Conservation (phyloP, 2,797 vertebrate genomes). For the Coracias cyanogaster region DNA sequence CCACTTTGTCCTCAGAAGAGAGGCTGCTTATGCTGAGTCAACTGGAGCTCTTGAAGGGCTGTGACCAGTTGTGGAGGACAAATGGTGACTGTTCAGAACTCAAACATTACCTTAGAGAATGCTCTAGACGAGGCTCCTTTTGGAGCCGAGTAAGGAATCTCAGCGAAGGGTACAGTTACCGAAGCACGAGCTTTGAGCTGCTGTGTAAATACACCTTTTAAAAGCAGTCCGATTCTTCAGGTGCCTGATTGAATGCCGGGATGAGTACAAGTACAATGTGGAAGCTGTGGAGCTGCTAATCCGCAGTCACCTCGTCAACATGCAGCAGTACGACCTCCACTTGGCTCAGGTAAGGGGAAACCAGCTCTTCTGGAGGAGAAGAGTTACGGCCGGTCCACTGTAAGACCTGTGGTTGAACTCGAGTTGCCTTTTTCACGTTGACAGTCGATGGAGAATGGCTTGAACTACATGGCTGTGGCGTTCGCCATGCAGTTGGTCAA, state of each 20-base stretch:
- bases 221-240: conserved; percentile 74
- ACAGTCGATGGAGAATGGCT: conserved; percentile 98
- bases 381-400: neutral
- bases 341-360: conserved; percentile 90
- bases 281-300: conserved; percentile 98
- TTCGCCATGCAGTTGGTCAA: conserved; percentile 99
- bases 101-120: neutral
- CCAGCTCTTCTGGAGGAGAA: neutral
- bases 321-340: conserved; percentile 99
- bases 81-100: neutral
- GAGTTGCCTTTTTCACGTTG: conserved; percentile 10
- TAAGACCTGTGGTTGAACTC: neutral
- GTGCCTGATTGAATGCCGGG: conserved; percentile 97
- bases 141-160: neutral
- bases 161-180: neutral
- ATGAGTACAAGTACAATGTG: conserved; percentile 99
- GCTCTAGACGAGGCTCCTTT: neutral
- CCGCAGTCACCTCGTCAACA: conserved; percentile 97
- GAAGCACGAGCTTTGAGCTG: neutral
- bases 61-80: neutral
- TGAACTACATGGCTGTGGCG: conserved; percentile 99
- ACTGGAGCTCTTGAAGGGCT: neutral
- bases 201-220: neutral
- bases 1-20: neutral
- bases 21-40: neutral